A percentile compares a stretch with the other conserved stretches of the same genome.
These are phyloP conservation scores for Galerucella calmariensis DNA, from an alignment of 2,888 invertebrate species.

Conservation along the genomic window DNA sequence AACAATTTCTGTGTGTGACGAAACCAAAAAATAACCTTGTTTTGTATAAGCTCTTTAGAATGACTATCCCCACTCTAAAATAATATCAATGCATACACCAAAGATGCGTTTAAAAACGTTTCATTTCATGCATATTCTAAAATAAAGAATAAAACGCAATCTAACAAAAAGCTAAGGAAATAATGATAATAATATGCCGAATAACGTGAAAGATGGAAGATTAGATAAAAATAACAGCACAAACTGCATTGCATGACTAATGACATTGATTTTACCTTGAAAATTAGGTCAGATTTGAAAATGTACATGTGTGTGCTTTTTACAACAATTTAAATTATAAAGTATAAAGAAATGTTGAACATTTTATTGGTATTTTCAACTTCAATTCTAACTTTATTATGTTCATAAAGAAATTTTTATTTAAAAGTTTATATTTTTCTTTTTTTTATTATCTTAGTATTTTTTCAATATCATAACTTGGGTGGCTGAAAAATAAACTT, in stretches of 20 bases:
- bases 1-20: too few species aligned
- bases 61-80: background rate
- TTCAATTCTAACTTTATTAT: too few species aligned
- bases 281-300: constrained; percentile 27
- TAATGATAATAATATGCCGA: constrained; percentile 17
- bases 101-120: background rate
- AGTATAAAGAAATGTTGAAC: background rate
- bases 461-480: too few species aligned
- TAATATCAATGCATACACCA: background rate
- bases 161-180: background rate
- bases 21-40: too few species aligned
- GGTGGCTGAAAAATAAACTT: too few species aligned
- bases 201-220: constrained; percentile 24
- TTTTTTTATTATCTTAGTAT: too few species aligned
- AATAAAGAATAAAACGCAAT: background rate
- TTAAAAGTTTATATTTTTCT: too few species aligned
- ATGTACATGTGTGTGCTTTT: constrained; percentile 5
- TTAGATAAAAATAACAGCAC: constrained; percentile 23
- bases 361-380: too few species aligned
- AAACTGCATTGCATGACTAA: constrained; percentile 30
- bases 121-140: background rate
- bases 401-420: too few species aligned
- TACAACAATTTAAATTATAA: constrained; percentile 1
- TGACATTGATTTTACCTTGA: constrained; percentile 26
- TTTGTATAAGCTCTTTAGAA: too few species aligned